Conservation (phyloP, 2,888 invertebrate genomes). For the Lagria hirta region DNA sequence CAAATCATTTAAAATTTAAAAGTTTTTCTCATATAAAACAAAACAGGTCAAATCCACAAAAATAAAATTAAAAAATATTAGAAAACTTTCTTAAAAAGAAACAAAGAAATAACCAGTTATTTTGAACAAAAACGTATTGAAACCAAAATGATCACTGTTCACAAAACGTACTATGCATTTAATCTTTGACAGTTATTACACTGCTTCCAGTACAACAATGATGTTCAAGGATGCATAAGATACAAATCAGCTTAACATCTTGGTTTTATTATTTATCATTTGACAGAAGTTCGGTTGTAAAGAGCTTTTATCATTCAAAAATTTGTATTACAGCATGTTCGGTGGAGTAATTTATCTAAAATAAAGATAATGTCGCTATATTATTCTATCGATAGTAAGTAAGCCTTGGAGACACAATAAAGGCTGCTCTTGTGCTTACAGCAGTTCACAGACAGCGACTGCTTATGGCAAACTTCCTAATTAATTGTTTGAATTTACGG, state of each 20-base stretch:
- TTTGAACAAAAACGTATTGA: too few relatives aligned
- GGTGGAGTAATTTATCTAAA: too few relatives aligned
- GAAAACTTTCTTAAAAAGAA: too few relatives aligned
- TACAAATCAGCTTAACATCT: background rate
- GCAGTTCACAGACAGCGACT: conserved; percentile 32
- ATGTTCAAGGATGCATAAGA: background rate
- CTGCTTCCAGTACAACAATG: background rate
- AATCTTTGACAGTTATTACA: background rate
- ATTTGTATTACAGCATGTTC: too few relatives aligned
- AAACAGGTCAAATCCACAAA: too few relatives aligned
- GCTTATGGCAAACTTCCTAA: conserved; percentile 42
- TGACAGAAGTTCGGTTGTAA: background rate
- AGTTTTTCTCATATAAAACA: too few relatives aligned
- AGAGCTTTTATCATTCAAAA: background rate
- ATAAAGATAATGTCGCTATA: too few relatives aligned
- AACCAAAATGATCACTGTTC: background rate
- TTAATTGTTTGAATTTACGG: conserved; percentile 48
- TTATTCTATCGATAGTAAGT: too few relatives aligned
- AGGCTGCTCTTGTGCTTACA: conserved; percentile 38
- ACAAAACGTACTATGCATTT: background rate
- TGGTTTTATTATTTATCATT: background rate
- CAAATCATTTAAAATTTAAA: too few relatives aligned
- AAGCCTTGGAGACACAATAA: too few relatives aligned
- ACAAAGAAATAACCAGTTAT: conserved; percentile 20
- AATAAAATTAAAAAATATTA: too few relatives aligned